Evolutionary conservation across 2,797 vertebrate species (phyloP).

Genomic region (Phalloptychus januarius): DNA sequence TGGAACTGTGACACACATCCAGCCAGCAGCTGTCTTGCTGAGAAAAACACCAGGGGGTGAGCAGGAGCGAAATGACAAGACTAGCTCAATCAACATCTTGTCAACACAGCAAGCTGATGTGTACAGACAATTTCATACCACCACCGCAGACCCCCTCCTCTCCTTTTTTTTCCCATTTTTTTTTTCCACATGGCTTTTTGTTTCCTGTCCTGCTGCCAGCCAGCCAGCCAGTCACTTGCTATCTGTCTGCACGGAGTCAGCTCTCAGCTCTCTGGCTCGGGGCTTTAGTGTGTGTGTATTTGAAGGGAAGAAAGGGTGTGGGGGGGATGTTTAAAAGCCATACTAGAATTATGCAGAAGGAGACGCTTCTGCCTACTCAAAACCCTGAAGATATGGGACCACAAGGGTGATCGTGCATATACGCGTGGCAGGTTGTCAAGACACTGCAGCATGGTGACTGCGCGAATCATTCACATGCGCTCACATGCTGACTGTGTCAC

Average conservation of each 20-base stretch:
- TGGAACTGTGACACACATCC: conserved; percentile 73
- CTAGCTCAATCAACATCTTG: conserved; percentile 84
- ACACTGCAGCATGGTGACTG: conserved; percentile 65
- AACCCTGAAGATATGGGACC: conserved; percentile 64
- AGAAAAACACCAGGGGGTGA: conserved; percentile 78
- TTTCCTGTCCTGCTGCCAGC: conserved; percentile 73
- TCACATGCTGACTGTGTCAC: conserved; percentile 66
- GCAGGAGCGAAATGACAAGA: conserved; percentile 79
- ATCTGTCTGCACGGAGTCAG: conserved; percentile 69
- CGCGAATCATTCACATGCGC: conserved; percentile 50
- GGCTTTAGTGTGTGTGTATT: conserved; percentile 42
- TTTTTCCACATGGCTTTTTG: conserved; percentile 63
- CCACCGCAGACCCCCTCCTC: conserved; percentile 57
- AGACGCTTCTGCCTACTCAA: conserved; percentile 67
- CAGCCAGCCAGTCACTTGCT: conserved; percentile 74
- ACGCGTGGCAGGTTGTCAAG: conserved; percentile 56
- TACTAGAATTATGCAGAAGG: conserved; percentile 66
- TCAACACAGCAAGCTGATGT: conserved; percentile 81
- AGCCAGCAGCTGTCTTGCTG: conserved; percentile 74
- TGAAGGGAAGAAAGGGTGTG: neutral
- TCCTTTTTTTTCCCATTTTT: conserved; percentile 14
- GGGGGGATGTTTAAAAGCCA: conserved; percentile 59
- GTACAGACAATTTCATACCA: conserved; percentile 79
- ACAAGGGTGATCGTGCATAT: conserved; percentile 41
- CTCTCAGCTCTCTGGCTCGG: conserved; percentile 71